A percentile compares a stretch with the other conserved stretches of the same genome.
phyloP scores from a whole-genome alignment of 1,140 invertebrate genomes.

The Hyles vespertilio region DNA sequence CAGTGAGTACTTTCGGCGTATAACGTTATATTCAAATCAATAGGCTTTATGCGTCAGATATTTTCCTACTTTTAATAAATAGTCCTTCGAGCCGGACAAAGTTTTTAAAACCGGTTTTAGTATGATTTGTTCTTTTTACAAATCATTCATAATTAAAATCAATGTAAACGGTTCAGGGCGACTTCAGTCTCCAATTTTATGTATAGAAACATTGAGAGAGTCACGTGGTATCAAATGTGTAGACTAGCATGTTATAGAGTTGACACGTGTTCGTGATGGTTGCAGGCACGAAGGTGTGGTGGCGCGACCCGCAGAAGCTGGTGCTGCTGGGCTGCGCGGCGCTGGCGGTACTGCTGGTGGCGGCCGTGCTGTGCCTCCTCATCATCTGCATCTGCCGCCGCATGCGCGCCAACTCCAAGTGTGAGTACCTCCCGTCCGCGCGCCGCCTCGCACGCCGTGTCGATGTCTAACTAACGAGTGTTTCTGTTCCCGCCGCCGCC shows the following conservation, averaged over 20 bases:
- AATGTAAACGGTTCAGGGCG: no score
- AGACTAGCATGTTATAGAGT: no score
- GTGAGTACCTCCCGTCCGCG: constrained; percentile 79
- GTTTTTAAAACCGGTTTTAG: no score
- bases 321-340: constrained; percentile 85
- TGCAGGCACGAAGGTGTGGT: constrained; percentile 83
- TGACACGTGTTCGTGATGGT: background rate
- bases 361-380: constrained; percentile 88
- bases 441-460: background rate
- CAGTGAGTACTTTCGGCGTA: constrained; percentile 44
- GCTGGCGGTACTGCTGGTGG: constrained; percentile 84
- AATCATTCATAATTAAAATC: no score
- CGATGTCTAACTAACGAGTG: background rate
- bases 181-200: no score
- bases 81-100: no score
- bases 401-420: constrained; percentile 88
- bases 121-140: no score
- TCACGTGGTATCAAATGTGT: no score
- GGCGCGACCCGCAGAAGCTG: constrained; percentile 86
- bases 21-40: no score
- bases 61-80: no score
- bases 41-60: no score
- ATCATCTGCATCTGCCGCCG: constrained; percentile 88
- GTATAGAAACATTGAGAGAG: no score
- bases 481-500: background rate